These are phyloP conservation scores for Oreochromis tanganicae DNA, from an alignment of 2,113 vertebrate genomes.

Conservation along the genomic window DNA sequence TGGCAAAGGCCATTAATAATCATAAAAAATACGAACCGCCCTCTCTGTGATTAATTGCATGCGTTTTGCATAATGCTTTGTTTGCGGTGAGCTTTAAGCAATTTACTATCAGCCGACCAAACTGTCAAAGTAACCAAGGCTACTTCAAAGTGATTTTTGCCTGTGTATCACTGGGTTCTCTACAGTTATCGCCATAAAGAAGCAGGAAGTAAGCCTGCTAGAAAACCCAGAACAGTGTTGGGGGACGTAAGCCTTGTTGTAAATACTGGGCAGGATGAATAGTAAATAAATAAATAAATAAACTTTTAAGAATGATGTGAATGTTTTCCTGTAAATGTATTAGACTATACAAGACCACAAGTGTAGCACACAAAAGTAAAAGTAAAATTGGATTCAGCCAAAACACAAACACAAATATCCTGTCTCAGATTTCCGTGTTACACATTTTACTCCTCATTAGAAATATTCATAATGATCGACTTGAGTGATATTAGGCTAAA, in stretches of 20 bases:
- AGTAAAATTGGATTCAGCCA: not conserved
- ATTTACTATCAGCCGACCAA: slow-evolving; percentile 46
- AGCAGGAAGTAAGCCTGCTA: not conserved
- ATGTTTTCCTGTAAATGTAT: not conserved
- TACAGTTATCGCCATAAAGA: not conserved
- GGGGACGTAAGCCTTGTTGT: not conserved
- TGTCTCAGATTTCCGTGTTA: not conserved
- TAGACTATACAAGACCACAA: too few relatives aligned
- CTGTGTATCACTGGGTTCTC: not conserved
- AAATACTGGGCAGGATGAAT: not conserved
- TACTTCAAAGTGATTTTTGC: slow-evolving; percentile 43
- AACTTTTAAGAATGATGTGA: not conserved
- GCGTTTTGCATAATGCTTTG: slow-evolving; percentile 68
- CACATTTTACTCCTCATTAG: not conserved
- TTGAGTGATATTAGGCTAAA: not conserved
- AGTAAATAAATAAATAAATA: not conserved
- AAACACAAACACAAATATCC: not conserved
- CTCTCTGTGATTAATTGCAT: slow-evolving; percentile 58
- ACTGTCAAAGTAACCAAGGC: slow-evolving; percentile 49
- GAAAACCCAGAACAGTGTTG: not conserved
- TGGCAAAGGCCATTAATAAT: slow-evolving; percentile 70
- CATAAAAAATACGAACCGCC: slow-evolving; percentile 58
- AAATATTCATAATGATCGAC: not conserved
- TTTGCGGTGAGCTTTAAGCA: slow-evolving; percentile 53
- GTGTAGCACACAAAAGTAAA: not conserved